Conservation (phyloP, 2,888 invertebrate genomes). For the Heliconius ismenius region DNA sequence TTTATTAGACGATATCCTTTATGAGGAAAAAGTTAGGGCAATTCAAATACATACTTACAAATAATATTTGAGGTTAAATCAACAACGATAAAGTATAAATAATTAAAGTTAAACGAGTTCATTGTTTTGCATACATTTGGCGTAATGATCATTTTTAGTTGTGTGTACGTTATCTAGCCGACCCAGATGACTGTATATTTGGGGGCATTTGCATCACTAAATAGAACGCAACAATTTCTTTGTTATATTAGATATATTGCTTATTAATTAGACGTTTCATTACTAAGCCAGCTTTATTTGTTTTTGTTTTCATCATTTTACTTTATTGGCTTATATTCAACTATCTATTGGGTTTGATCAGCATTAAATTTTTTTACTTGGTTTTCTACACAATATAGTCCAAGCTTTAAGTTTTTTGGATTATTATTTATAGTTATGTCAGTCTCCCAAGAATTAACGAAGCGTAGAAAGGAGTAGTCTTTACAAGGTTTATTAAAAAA, state of each 20-base stretch:
- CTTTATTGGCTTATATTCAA: background rate
- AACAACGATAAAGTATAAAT: constrained; percentile 22
- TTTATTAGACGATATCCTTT: background rate
- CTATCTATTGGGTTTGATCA: background rate
- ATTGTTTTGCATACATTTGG: constrained; percentile 38
- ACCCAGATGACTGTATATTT: constrained; percentile 22
- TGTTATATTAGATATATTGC: background rate
- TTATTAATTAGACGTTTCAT: background rate
- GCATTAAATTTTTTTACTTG: background rate
- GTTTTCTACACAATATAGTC: background rate
- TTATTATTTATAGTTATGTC: too few relatives aligned
- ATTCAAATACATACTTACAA: background rate
- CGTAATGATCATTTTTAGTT: constrained; percentile 26
- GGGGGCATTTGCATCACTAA: constrained; percentile 23
- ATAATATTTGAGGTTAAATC: constrained; percentile 12
- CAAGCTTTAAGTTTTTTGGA: too few relatives aligned
- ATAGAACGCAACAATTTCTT: background rate
- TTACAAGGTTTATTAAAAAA: background rate
- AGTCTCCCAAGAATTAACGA: too few relatives aligned
- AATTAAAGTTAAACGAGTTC: constrained; percentile 35
- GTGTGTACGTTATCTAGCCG: constrained; percentile 26
- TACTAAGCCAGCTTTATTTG: background rate
- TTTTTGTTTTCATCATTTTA: background rate
- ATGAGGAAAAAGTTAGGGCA: constrained; percentile 1
- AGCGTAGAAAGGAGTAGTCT: background rate